Conservation (phyloP, 2,113 vertebrate species). For the Petrocephalus zakoni region DNA sequence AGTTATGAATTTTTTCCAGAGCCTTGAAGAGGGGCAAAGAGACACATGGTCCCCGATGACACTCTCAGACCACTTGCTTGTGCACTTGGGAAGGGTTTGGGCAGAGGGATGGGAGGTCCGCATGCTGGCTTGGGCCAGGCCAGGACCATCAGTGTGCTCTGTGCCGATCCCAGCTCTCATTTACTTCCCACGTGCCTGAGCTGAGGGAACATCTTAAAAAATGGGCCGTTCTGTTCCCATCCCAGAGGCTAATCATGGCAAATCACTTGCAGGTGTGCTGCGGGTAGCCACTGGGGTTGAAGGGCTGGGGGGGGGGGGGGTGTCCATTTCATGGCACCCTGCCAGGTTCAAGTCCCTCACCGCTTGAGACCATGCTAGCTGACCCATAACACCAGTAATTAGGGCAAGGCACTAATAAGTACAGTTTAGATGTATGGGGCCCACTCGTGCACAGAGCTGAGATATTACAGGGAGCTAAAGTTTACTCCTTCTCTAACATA, state of each 20-base stretch:
- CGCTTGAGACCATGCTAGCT: neutral
- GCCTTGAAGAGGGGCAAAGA: neutral
- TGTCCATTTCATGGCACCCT: neutral
- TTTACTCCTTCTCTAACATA: neutral
- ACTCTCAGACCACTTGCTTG: neutral
- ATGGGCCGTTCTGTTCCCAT: slow-evolving; percentile 24
- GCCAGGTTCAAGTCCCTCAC: neutral
- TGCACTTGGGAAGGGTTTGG: neutral
- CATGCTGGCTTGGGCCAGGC: slow-evolving; percentile 11
- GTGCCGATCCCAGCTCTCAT: neutral
- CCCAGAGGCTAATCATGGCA: slow-evolving; percentile 30
- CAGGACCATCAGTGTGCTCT: slow-evolving; percentile 20
- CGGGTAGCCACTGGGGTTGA: neutral
- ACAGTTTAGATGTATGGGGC: neutral
- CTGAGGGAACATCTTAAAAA: slow-evolving; percentile 23
- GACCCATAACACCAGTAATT: neutral
- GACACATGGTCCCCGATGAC: neutral
- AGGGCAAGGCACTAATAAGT: neutral
- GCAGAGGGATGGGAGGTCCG: neutral
- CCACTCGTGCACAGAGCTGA: neutral
- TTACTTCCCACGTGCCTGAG: neutral
- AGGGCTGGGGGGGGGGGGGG: neutral
- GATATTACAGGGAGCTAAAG: neutral
- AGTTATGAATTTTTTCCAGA: neutral
- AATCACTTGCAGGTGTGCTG: slow-evolving; percentile 33